Conservation (phyloP, 2,113 vertebrate species). For the Himantopus leucocephalus region DNA sequence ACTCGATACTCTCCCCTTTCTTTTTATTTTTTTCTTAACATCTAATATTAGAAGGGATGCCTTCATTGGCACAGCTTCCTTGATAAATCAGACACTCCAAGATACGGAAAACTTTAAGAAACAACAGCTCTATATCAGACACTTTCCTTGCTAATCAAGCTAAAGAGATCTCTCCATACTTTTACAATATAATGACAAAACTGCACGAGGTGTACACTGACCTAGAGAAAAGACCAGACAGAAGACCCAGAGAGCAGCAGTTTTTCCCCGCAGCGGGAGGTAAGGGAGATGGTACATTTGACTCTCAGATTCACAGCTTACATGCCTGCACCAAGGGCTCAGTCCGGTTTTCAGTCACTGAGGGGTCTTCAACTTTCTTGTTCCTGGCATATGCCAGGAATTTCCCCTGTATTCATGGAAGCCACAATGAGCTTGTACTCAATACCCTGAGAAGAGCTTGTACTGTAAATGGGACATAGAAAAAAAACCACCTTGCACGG, state of each 20-base stretch:
- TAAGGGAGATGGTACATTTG: neutral
- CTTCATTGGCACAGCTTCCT: neutral
- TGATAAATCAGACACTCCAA: neutral
- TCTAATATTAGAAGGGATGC: rapidly evolving
- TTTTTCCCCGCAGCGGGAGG: neutral
- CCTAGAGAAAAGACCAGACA: neutral
- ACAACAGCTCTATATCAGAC: neutral
- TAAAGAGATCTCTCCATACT: neutral
- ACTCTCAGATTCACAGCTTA: neutral
- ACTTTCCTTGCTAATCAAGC: neutral
- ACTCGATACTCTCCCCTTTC: neutral
- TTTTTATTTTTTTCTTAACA: neutral
- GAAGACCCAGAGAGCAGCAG: neutral
- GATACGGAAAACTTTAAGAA: neutral
- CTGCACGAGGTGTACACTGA: neutral
- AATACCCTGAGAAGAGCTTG: neutral
- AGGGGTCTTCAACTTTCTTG: neutral
- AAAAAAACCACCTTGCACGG: neutral
- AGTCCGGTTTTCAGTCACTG: neutral
- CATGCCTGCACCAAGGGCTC: neutral
- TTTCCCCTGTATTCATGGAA: neutral
- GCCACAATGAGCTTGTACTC: neutral
- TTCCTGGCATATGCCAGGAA: neutral
- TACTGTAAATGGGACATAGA: neutral
- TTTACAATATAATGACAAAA: neutral